Base-by-base conservation (phyloP, 2,888 invertebrate genomes). In the Meandrusa payeni region DNA sequence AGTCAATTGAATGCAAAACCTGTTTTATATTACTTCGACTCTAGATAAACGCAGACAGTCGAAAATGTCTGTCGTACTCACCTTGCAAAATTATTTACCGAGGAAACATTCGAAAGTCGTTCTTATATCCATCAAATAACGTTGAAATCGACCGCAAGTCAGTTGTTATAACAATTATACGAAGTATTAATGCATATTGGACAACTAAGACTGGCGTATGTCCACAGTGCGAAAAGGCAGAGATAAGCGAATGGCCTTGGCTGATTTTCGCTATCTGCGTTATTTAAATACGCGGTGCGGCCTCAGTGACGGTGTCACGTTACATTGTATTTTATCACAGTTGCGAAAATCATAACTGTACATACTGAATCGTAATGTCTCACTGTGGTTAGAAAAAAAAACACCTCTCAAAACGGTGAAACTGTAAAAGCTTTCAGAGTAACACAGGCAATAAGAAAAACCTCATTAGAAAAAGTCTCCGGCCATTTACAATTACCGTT, bases 231-330 rank as follows among this genome's bases (percentile, higher is more conserved):
- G 48, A 50, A 49, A 48, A 53, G 44, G 50, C 47, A 33, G 48
- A 44, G 72, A 75, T 73, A 74, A 66, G 51, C 50, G 36, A 27
- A 13, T 54, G 64, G 63, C 76, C 76, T 75, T 75, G 75, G 68
- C 59, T 64, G 67, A 72, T 69, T 70, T 72, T 56, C 56, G 57
- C 68, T 76, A 76, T 77, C 75, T 64, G 49, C 53, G 43, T 67
- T 66, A 63, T 68, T 64, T 50, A 58, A 54, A 59, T 51, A 45
- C 46, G 31, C 43, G 41, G 41, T 41, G 43, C 37, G 50, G 55
- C 40, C 43, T 3, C 27, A 55, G 34, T 51, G 34, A 6, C 5
- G 41, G 54, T 55, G 55, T 12, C 7, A 11, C 28, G 26, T 9
- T 22, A 22, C 24, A 5, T 11, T 36, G 27, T 23, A 28, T 27